Percentiles rank a stretch among this genome's conserved stretches.
These are phyloP conservation scores for Drosophila watanabei DNA, from an alignment of 1,140 invertebrate genomes.

Conservation along the genomic window DNA sequence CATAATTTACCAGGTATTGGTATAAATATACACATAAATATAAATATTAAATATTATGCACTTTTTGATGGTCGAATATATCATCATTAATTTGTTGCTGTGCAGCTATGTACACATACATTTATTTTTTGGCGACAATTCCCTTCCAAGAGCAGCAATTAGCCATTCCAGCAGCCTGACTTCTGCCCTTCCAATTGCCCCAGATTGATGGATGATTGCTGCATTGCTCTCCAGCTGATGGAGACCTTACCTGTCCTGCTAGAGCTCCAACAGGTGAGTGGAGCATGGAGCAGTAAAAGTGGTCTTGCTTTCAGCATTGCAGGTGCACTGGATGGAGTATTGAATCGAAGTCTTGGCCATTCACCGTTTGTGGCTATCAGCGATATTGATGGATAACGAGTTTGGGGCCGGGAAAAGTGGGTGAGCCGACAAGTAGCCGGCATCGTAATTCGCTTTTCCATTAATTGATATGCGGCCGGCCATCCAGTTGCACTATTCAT, in stretches of 20 bases:
- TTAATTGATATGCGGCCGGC: slow-evolving; percentile 44
- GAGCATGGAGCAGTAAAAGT: slow-evolving; percentile 40
- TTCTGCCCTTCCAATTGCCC: not conserved
- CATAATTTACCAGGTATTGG: not conserved
- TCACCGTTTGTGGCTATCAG: slow-evolving; percentile 64
- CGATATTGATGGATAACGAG: slow-evolving; percentile 79
- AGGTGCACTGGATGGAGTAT: slow-evolving; percentile 31
- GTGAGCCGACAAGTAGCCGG: slow-evolving; percentile 58
- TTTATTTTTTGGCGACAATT: slow-evolving; percentile 27
- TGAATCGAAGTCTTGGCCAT: slow-evolving; percentile 22
- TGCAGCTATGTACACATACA: not conserved
- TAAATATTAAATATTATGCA: slow-evolving; percentile 1
- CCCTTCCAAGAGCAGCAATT: slow-evolving; percentile 20
- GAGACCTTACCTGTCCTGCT: slow-evolving; percentile 9
- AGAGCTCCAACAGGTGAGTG: slow-evolving; percentile 6
- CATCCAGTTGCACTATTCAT: slow-evolving; percentile 53
- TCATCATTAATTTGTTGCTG: slow-evolving; percentile 11
- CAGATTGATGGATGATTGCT: slow-evolving; percentile 26
- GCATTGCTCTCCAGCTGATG: not conserved
- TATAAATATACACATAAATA: slow-evolving; percentile 12
- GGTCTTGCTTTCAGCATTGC: slow-evolving; percentile 42
- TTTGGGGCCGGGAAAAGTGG: slow-evolving; percentile 74
- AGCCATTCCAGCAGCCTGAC: slow-evolving; percentile 15
- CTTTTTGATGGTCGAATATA: slow-evolving; percentile 2
- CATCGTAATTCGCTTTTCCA: slow-evolving; percentile 35